phyloP scores from a whole-genome alignment of 2,113 vertebrate species.

The Xenopus borealis region DNA sequence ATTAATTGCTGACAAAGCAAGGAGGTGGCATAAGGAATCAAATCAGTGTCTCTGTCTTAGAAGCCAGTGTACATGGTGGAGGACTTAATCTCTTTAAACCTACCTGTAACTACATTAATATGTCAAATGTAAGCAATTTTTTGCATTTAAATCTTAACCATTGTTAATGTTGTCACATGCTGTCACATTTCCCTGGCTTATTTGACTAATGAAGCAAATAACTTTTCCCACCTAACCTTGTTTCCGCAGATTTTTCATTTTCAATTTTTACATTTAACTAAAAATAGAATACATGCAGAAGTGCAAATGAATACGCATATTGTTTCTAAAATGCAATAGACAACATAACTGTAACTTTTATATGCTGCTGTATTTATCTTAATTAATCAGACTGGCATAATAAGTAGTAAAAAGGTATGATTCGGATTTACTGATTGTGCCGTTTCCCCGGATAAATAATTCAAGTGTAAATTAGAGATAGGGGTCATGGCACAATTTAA shows the following conservation, averaged over 20 bases:
- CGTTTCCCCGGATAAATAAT: constrained; percentile 38
- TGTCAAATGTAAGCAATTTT: too few species aligned
- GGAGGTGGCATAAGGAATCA: too few species aligned
- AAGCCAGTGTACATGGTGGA: too few species aligned
- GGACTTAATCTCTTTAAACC: too few species aligned
- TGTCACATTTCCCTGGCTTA: too few species aligned
- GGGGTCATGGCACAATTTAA: constrained; percentile 43
- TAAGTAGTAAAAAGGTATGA: constrained; percentile 39
- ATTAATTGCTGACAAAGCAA: too few species aligned
- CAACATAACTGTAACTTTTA: constrained; percentile 22
- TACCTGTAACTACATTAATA: too few species aligned
- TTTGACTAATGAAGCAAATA: too few species aligned
- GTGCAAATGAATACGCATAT: neutral
- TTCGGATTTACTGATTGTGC: constrained; percentile 39
- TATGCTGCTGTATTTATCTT: constrained; percentile 22
- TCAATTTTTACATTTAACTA: neutral
- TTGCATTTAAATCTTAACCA: too few species aligned
- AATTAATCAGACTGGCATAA: constrained; percentile 38
- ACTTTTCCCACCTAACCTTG: too few species aligned
- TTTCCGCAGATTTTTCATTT: neutral
- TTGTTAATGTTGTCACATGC: too few species aligned
- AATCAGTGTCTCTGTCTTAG: too few species aligned
- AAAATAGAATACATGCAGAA: neutral
- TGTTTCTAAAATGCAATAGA: constrained; percentile 2
- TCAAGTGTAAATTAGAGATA: constrained; percentile 43